Evolutionary conservation across 2,888 invertebrate species (phyloP), one percentile per base, ranked within the genome.

Genomic region (Alviniconcha strummeri): DNA sequence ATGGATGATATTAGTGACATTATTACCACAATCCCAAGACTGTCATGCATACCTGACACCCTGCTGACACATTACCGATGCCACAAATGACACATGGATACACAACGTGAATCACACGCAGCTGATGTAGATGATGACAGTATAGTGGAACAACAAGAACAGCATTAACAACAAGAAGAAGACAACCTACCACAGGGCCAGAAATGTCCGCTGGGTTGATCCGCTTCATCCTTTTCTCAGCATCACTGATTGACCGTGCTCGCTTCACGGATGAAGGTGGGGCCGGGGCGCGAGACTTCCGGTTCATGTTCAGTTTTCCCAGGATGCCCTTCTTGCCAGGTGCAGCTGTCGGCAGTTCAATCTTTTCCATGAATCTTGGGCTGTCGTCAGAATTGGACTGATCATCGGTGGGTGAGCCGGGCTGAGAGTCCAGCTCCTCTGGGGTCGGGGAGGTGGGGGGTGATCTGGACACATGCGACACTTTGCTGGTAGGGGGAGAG

Each of bases 151-250:
- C 36, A 36, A 36, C 36, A 36, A 36, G 36, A 36, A 36, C 36
- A 36, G 36, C 17, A 55, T 54, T 57, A 57, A 57, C 55, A 1
- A 57, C 78, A 57, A 56, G 4, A n/a, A n/a, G 5, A 56, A 71
- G n/a, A 72, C 2, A 19, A 54, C 13, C 9, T 85, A 92, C 91
- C 88, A 92, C 90, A 67, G 91, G 91, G 55, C 90, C 91, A 57
- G 91, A 92, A n/a, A 92, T 92, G 82, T 92, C 91, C 17, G 90
- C 89, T 0, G 88, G 85, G 82, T 91, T 90, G 74, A 92, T 90
- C 60, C 90, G 90, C 87, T 91, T 92, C 64, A 84, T 81, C 55
- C 84, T 86, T 60, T 86, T 87, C 13, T 89, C 89, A 9, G 89
- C 88, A 82, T 92, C 91, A 4, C 90, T 90, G 76, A 90, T 90